These are phyloP conservation scores for Phrynocephalus forsythii DNA, from an alignment of 2,797 vertebrate genomes.

Conservation along the genomic window DNA sequence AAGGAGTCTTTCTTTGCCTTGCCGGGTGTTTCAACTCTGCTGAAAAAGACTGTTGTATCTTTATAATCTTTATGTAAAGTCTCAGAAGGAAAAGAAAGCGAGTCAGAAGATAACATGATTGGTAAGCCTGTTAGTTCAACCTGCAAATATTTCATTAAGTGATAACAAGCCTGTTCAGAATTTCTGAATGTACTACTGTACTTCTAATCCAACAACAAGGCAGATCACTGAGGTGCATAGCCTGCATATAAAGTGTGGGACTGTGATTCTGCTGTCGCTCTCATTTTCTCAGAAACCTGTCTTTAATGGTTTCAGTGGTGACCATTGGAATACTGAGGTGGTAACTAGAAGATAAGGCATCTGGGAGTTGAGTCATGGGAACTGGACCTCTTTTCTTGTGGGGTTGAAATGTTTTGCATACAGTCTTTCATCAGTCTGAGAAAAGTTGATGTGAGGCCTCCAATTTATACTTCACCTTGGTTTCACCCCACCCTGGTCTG, in stretches of 20 bases:
- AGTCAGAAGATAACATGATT: slow-evolving; percentile 58
- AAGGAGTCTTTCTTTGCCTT: slow-evolving; percentile 43
- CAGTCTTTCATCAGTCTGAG: no score
- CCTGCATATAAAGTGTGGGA: neutral
- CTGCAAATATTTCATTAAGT: slow-evolving; percentile 38
- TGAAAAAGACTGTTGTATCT: slow-evolving; percentile 58
- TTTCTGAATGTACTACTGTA: slow-evolving; percentile 26
- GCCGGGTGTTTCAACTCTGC: slow-evolving; percentile 47
- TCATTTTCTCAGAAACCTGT: neutral
- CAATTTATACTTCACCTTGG: no score
- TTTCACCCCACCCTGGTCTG: no score
- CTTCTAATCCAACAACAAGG: slow-evolving; percentile 36
- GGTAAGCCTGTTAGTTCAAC: slow-evolving; percentile 48
- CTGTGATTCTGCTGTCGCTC: neutral
- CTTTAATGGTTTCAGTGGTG: neutral
- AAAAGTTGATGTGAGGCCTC: no score
- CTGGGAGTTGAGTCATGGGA: no score
- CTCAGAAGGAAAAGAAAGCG: slow-evolving; percentile 58
- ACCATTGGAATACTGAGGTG: no score
- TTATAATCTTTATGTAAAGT: slow-evolving; percentile 62
- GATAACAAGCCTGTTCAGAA: slow-evolving; percentile 44
- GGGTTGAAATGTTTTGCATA: no score
- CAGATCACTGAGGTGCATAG: neutral
- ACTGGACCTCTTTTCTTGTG: no score
- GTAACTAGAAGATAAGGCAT: neutral